Percentiles rank a stretch among this genome's conserved stretches.
Evolutionary conservation across 2,888 invertebrate genomes (phyloP).

Genomic region (Drosophila kanekoi): DNA sequence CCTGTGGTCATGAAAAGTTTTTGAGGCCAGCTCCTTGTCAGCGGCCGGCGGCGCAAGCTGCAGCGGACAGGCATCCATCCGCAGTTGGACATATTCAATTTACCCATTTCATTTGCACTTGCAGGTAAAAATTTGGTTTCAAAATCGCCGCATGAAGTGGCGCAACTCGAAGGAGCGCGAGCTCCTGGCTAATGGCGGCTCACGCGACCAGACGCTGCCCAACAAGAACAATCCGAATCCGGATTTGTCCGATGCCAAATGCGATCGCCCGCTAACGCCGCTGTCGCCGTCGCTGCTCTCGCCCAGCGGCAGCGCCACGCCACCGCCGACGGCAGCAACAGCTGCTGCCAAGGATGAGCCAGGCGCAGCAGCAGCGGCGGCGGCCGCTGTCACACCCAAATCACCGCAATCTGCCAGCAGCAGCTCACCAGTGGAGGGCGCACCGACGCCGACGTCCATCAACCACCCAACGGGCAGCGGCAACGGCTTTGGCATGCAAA

Average conservation of each 20-base stretch:
- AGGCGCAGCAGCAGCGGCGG: slow-evolving; percentile 22
- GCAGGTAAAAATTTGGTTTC: slow-evolving; percentile 92
- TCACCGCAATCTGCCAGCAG: slow-evolving; percentile 73
- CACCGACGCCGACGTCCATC: slow-evolving; percentile 66
- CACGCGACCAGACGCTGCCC: slow-evolving; percentile 96
- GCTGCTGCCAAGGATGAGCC: slow-evolving; percentile 44
- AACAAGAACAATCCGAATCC: slow-evolving; percentile 99
- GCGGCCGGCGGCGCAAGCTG: slow-evolving; percentile 24
- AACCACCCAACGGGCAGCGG: slow-evolving; percentile 20
- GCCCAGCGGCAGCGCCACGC: slow-evolving; percentile 67
- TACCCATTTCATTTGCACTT: slow-evolving; percentile 65
- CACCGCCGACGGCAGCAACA: slow-evolving; percentile 53
- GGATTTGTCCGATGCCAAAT: slow-evolving; percentile 95
- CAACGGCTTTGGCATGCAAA: slow-evolving; percentile 72
- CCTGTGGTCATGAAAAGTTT: slow-evolving; percentile 67
- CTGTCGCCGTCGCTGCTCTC: slow-evolving; percentile 81
- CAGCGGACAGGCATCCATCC: slow-evolving; percentile 61
- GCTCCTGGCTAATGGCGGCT: slow-evolving; percentile 95
- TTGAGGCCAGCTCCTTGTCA: slow-evolving; percentile 15
- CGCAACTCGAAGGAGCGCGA: slow-evolving; percentile 98
- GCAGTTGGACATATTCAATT: slow-evolving; percentile 52
- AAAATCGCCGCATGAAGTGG: slow-evolving; percentile 99
- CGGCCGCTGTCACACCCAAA: slow-evolving; percentile 60
- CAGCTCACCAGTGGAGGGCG: slow-evolving; percentile 61
- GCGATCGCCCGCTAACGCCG: slow-evolving; percentile 89